Percentiles rank a stretch among this genome's conserved stretches.
Evolutionary conservation across 1,140 invertebrate genomes (phyloP).

Genomic region (Scaptomyza hsui): DNA sequence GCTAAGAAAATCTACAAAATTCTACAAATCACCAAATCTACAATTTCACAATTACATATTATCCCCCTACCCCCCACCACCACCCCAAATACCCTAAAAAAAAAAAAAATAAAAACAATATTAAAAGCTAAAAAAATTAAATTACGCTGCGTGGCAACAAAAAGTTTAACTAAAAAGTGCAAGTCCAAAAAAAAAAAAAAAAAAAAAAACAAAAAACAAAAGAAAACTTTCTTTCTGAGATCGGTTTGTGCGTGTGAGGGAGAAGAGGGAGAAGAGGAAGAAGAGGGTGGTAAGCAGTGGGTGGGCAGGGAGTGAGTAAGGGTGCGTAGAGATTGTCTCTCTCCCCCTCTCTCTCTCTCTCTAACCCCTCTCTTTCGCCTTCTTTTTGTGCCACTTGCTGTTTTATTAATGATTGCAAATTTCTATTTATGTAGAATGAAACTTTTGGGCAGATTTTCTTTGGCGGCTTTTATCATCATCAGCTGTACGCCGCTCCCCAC

Average conservation of each 20-base stretch:
- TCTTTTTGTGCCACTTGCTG: no score
- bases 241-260: conserved; percentile 8
- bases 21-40: no score
- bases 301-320: background rate
- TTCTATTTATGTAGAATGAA: no score
- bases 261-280: background rate
- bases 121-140: conserved; percentile 20
- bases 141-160: conserved; percentile 19
- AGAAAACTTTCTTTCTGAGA: conserved; percentile 32
- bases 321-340: background rate
- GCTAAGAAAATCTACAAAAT: conserved; percentile 39
- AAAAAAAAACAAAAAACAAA: background rate
- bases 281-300: no score
- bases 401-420: no score
- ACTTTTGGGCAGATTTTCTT: no score
- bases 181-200: no score
- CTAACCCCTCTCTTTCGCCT: no score
- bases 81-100: background rate
- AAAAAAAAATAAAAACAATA: conserved; percentile 1
- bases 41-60: conserved; percentile 19
- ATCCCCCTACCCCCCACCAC: no score
- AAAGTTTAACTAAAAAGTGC: conserved; percentile 11
- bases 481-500: no score
- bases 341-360: background rate
- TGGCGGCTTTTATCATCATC: no score